Evolutionary conservation across 2,888 invertebrate genomes (phyloP), one percentile per base, ranked within the genome.

Genomic region (Tricholauxania praeusta): DNA sequence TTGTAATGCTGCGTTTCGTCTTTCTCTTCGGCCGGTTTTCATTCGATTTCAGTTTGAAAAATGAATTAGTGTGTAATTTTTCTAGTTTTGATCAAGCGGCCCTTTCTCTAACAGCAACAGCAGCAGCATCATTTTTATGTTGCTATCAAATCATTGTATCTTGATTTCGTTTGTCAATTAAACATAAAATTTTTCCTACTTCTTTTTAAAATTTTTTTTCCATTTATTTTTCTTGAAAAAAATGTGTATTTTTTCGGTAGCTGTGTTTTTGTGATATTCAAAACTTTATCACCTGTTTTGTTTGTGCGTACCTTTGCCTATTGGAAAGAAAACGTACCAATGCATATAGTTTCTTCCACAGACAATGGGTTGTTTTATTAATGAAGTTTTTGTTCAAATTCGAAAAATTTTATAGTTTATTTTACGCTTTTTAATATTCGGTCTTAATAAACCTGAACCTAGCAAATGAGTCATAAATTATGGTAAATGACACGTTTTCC

Each of bases 1-100:
- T 28, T 28, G 28, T 28, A 28, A 28, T 0, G 28, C 4, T 28
- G 28, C 28, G 28, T 22, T 22, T 10, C 53, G 53, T 17, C 8
- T 17, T 19, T 19, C 17, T 10, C 53, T 53, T 53, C 17, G 53
- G 12, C 19, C 14, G 53, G 28, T 28, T 28, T 28, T 8, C 17
- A 8, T 12, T 17, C n/a, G 53, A 53, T 22, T 12, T 12, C 39
- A 15, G 15, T 67, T 67, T 67, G 67, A 67, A 67, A 67, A 67
- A 67, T 67, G 67, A 67, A 67, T 67, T 67, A 32, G 67, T 67
- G 57, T 67, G 67, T 67, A 67, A 67, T 67, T 67, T 67, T 67
- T 51, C 64, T 51, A 51, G 64, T 63, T 15, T 39, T 10, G 39
- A 39, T 39, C 39, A 47, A 17, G 12, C 10, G 62, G 17, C 39